These are phyloP conservation scores for Lochmaea crataegi DNA, from an alignment of 2,888 invertebrate species.

Conservation along the genomic window DNA sequence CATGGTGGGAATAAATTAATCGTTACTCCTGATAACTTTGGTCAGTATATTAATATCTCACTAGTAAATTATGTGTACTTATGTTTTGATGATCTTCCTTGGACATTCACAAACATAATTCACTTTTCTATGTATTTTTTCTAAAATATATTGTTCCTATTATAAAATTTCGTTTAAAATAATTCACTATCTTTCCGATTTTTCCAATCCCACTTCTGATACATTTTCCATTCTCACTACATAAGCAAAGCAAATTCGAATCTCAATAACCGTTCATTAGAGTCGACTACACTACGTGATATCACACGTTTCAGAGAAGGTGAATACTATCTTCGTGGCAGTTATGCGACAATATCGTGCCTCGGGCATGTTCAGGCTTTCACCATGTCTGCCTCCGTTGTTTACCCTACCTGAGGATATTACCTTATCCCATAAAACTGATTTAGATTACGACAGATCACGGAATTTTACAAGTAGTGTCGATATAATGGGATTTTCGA, in stretches of 20 bases:
- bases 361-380: slow-evolving; percentile 33
- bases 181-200: background rate
- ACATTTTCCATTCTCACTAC: slow-evolving; percentile 3
- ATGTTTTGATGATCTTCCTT: too few species aligned
- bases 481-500: slow-evolving; percentile 1
- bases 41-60: too few species aligned
- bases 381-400: slow-evolving; percentile 32
- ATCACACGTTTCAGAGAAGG: slow-evolving; percentile 32
- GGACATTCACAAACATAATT: too few species aligned
- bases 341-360: slow-evolving; percentile 45
- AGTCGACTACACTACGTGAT: slow-evolving; percentile 18
- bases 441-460: slow-evolving; percentile 47
- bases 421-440: slow-evolving; percentile 49
- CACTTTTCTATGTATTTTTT: too few species aligned
- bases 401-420: slow-evolving; percentile 43
- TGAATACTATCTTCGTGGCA: slow-evolving; percentile 34
- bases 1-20: too few species aligned
- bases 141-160: too few species aligned
- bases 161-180: too few species aligned
- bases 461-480: slow-evolving; percentile 28
- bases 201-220: slow-evolving; percentile 11
- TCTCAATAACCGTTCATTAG: slow-evolving; percentile 32
- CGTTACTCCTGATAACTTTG: too few species aligned
- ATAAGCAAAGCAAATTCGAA: slow-evolving; percentile 18
- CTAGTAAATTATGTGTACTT: too few species aligned